These are phyloP conservation scores for Sepiola atlantica DNA, from an alignment of 2,888 invertebrate genomes.

Conservation along the genomic window DNA sequence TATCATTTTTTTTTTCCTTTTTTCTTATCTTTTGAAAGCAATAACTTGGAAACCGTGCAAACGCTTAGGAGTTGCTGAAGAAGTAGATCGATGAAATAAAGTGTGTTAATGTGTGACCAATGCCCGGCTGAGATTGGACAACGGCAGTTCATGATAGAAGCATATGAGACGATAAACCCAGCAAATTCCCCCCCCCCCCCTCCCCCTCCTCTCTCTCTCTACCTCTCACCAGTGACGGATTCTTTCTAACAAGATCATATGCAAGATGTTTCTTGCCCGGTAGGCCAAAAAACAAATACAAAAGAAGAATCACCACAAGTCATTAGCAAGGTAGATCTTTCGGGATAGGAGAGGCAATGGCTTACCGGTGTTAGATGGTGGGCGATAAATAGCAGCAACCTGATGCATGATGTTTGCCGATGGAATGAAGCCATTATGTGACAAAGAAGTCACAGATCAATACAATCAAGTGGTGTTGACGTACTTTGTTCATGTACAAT, in stretches of 20 bases:
- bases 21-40: neutral
- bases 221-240: neutral
- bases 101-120: neutral
- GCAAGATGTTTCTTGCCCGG: neutral
- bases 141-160: neutral
- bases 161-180: neutral
- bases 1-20: no score
- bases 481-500: neutral
- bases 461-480: conserved; percentile 32
- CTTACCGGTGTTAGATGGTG: neutral
- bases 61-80: neutral
- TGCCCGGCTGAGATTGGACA: neutral
- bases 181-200: neutral
- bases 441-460: neutral
- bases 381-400: neutral
- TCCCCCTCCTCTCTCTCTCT: no score
- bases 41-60: neutral
- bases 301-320: conserved; percentile 19
- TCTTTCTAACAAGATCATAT: neutral
- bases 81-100: neutral
- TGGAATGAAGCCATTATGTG: conserved; percentile 19
- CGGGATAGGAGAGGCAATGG: neutral
- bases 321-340: neutral
- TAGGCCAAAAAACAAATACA: conserved; percentile 24
- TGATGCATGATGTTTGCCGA: neutral